Evolutionary conservation across 2,113 vertebrate genomes (phyloP).

Genomic region (Halcyon malimbica): DNA sequence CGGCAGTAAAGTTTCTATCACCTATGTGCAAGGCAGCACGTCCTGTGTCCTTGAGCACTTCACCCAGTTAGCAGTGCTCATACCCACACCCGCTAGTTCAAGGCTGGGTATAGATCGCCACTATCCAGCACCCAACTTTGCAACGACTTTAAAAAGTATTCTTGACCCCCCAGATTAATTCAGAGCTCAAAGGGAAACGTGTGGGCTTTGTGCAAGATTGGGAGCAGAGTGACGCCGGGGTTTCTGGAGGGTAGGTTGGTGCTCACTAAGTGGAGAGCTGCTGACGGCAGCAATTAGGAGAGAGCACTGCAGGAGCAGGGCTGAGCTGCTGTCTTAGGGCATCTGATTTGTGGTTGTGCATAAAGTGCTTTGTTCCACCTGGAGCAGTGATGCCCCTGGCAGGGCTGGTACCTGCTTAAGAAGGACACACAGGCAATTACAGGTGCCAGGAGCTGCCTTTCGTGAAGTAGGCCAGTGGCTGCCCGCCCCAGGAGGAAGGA

Average conservation of each 20-base stretch:
- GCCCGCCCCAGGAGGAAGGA: background rate
- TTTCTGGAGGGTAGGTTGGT: background rate
- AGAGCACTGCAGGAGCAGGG: background rate
- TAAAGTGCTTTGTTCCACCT: background rate
- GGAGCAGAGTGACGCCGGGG: background rate
- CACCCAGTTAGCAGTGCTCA: background rate
- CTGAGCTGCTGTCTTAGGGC: background rate
- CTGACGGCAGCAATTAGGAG: accelerated
- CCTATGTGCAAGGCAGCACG: accelerated
- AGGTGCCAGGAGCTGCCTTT: background rate
- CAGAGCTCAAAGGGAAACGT: background rate
- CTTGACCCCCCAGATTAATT: background rate
- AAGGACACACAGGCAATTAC: background rate
- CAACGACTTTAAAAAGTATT: background rate
- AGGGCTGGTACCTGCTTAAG: background rate
- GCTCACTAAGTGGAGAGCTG: background rate
- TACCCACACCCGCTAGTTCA: accelerated
- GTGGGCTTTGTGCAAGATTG: background rate
- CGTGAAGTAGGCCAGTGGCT: background rate
- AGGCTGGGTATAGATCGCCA: background rate
- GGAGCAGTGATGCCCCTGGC: background rate
- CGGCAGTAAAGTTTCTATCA: background rate
- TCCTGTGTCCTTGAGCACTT: background rate
- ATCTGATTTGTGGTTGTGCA: background rate
- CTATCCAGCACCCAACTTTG: background rate